Conservation (phyloP, 1,140 invertebrate species). For the Mercenaria mercenaria region DNA sequence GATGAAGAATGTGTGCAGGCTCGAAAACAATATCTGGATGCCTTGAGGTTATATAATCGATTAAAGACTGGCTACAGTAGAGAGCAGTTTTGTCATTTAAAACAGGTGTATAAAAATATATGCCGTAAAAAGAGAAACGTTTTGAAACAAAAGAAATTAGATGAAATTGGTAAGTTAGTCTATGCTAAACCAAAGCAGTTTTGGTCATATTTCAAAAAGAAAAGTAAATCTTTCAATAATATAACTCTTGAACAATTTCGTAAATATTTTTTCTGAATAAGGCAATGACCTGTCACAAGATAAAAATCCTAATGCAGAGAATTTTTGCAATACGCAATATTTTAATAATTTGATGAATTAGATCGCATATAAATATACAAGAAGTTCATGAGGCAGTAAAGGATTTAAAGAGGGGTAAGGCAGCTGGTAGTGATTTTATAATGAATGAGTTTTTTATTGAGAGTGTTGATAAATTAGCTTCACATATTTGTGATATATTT, state of each 20-base stretch:
- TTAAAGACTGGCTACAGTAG: too few relatives aligned
- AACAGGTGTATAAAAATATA: too few relatives aligned
- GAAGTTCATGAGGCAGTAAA: too few relatives aligned
- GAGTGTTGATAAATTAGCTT: not conserved
- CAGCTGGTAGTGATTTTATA: not conserved
- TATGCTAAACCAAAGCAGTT: not conserved
- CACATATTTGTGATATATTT: slow-evolving; percentile 32
- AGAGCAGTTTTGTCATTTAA: too few relatives aligned
- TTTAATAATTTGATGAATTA: not conserved
- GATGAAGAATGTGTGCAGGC: not conserved
- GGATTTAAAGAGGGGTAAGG: not conserved
- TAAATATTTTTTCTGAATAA: too few relatives aligned
- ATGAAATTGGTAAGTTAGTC: too few relatives aligned
- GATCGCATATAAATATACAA: too few relatives aligned
- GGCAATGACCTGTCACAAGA: too few relatives aligned
- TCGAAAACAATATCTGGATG: not conserved
- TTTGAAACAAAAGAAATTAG: slow-evolving; percentile 8
- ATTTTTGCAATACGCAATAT: not conserved
- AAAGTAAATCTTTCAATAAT: too few relatives aligned
- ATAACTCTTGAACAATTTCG: too few relatives aligned
- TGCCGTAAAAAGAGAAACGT: not conserved
- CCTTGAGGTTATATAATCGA: too few relatives aligned
- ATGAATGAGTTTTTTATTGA: slow-evolving; percentile 11
- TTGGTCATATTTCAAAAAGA: slow-evolving; percentile 25
- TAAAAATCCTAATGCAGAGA: not conserved